Evolutionary conservation across 1,140 invertebrate species (phyloP).

Genomic region (Akabosia matsudoensis): DNA sequence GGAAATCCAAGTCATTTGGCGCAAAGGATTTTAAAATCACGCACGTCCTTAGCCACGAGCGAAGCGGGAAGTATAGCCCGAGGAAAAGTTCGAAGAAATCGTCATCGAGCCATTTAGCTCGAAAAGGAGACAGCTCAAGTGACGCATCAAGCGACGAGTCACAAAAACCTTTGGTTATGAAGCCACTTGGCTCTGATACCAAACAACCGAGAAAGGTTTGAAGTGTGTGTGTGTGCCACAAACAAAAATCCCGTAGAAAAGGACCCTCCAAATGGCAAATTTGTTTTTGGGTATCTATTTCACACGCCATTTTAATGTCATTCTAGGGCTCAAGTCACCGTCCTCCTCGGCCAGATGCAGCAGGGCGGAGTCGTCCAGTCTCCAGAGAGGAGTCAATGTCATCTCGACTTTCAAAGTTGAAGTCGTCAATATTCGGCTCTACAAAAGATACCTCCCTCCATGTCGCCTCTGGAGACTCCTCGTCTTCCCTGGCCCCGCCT

Average conservation of each 20-base stretch:
- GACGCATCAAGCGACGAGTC: conserved; percentile 46
- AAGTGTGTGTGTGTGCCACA: background rate
- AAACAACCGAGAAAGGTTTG: conserved; percentile 20
- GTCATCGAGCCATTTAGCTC: background rate
- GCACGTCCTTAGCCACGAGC: background rate
- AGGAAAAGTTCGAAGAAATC: conserved; percentile 29
- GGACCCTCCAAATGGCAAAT: background rate
- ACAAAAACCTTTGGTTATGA: conserved; percentile 41
- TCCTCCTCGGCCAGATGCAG: background rate
- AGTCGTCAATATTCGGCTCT: conserved; percentile 1
- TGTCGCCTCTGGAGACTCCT: background rate
- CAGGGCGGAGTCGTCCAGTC: background rate
- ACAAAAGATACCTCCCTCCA: background rate
- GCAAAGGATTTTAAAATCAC: conserved; percentile 24
- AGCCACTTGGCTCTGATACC: background rate
- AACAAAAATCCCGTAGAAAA: background rate
- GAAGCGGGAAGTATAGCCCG: background rate
- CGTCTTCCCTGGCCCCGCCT: background rate
- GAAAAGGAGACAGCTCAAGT: conserved; percentile 27
- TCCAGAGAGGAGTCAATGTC: conserved; percentile 5
- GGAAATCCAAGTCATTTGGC: conserved; percentile 29
- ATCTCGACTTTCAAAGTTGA: conserved; percentile 10
- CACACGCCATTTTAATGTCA: background rate
- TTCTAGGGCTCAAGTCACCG: conserved; percentile 9
- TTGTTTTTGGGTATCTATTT: no score